phyloP scores from a whole-genome alignment of 2,113 vertebrate genomes.

The Nycticorax nycticorax region DNA sequence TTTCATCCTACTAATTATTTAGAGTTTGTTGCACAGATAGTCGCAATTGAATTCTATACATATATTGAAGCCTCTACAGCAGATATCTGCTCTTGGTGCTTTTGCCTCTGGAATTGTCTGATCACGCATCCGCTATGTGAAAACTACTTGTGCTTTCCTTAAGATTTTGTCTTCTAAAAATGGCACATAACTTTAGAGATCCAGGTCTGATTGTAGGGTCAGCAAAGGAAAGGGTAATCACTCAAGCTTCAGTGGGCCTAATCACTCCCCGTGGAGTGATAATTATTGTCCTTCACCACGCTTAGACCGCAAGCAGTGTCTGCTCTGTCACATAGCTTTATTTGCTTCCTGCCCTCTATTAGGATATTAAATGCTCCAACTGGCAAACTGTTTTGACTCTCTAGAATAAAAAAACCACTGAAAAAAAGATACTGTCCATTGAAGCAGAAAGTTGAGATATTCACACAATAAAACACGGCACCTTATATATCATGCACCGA shows the following conservation, averaged over 20 bases:
- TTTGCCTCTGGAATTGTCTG: neutral
- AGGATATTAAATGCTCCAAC: constrained; percentile 42
- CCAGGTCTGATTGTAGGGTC: constrained; percentile 40
- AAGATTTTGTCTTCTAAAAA: constrained; percentile 8
- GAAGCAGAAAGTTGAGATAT: neutral
- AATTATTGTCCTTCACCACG: constrained; percentile 39
- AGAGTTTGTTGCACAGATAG: neutral
- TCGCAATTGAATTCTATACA: neutral
- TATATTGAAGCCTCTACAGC: neutral
- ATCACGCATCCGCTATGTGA: neutral
- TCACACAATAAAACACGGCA: neutral
- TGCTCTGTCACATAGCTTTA: constrained; percentile 36
- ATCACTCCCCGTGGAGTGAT: constrained; percentile 54
- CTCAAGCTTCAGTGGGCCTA: constrained; percentile 51
- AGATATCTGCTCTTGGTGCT: neutral
- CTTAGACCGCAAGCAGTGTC: constrained; percentile 22
- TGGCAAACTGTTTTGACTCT: neutral
- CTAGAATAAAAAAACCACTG: neutral
- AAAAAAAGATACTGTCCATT: neutral
- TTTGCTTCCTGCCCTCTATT: constrained; percentile 35
- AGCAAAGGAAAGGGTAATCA: constrained; percentile 41
- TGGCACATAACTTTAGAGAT: constrained; percentile 1
- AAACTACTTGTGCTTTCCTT: neutral
- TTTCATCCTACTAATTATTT: neutral
- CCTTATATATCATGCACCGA: neutral